These are phyloP conservation scores for Capreolus pygargus DNA, from an alignment of 2,113 vertebrate species.

Conservation along the genomic window DNA sequence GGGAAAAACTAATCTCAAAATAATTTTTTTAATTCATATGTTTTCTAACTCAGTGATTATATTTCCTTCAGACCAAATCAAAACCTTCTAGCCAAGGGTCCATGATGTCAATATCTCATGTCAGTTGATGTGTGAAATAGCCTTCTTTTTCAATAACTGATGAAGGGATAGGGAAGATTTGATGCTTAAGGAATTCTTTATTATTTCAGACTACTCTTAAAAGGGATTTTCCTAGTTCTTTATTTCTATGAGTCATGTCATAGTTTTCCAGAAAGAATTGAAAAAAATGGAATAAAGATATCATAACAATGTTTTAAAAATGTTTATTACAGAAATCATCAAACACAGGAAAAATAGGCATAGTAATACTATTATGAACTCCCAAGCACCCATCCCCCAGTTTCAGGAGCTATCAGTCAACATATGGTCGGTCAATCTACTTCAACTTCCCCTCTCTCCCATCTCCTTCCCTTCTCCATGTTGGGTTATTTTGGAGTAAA, in stretches of 20 bases:
- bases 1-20: neutral
- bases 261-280: conserved; percentile 21
- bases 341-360: neutral
- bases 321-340: neutral
- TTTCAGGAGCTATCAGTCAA: neutral
- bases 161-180: conserved; percentile 32
- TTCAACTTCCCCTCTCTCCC: neutral
- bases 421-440: neutral
- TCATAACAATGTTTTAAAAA: neutral
- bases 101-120: neutral
- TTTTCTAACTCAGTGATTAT: neutral
- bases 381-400: neutral
- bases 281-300: conserved; percentile 5
- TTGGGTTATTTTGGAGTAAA: neutral
- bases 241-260: conserved; percentile 18
- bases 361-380: neutral
- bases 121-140: neutral
- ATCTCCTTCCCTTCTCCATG: neutral
- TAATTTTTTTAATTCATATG: neutral
- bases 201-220: conserved; percentile 28
- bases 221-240: neutral
- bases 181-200: neutral
- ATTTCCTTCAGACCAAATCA: conserved; percentile 39
- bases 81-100: neutral
- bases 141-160: conserved; percentile 40